phyloP scores from a whole-genome alignment of 2,113 vertebrate species.

The Actenoides hombroni region DNA sequence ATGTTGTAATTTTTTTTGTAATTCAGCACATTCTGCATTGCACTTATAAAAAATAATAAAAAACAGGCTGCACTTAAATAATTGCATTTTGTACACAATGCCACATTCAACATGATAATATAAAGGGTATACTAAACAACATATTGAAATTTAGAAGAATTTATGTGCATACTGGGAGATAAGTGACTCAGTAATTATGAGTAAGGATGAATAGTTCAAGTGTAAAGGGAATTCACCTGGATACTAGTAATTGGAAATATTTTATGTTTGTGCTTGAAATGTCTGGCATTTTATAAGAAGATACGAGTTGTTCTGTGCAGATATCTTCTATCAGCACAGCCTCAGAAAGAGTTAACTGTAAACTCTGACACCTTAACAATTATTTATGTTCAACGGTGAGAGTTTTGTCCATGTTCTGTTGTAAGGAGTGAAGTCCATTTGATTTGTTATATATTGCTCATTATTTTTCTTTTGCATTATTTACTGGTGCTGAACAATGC shows the following conservation, averaged over 20 bases:
- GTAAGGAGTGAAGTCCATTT: not conserved
- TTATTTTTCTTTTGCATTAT: not conserved
- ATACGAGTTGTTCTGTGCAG: not conserved
- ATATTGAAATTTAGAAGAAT: not conserved
- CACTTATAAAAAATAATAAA: not conserved
- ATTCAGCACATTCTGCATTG: not conserved
- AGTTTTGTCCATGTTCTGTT: not conserved
- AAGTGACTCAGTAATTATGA: not conserved
- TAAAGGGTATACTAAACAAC: not conserved
- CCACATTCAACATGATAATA: not conserved
- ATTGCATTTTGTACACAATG: not conserved
- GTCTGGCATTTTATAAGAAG: not conserved
- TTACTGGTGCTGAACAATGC: not conserved
- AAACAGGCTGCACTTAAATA: not conserved
- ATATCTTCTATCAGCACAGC: not conserved
- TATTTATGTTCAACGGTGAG: not conserved
- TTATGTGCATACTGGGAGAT: not conserved
- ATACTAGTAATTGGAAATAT: not conserved
- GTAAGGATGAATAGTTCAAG: not conserved
- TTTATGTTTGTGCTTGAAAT: not conserved
- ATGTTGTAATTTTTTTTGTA: not conserved
- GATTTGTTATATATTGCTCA: not conserved
- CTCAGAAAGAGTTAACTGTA: constrained; percentile 13
- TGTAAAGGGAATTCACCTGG: not conserved
- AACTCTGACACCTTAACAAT: not conserved